Base-by-base conservation (phyloP, 2,113 vertebrate genomes). In the Podilymbus podiceps region DNA sequence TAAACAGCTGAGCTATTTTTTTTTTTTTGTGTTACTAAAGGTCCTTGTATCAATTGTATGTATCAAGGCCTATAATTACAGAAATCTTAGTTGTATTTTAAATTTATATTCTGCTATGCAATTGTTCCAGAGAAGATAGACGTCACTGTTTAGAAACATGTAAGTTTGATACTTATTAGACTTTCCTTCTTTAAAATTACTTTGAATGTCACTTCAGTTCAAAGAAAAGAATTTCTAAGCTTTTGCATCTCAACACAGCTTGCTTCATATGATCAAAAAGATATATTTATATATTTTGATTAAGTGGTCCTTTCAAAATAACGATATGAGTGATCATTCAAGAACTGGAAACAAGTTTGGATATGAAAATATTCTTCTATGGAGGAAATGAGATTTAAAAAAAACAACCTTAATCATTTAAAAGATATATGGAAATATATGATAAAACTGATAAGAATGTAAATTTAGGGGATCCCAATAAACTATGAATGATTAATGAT, bases 181-280 rank as follows among this genome's bases (percentile, higher is more conserved):
- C 50, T 86, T 79, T 50, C 5, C 20, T 55, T 62, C 46, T 88
- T 73, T 69, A 89, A 86, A 94, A 81, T 62, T 6, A 46, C 42
- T 94, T 93, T 85, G 73, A 94, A 79, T 85, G 60, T 77, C 46
- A 91, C 25, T 93, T 77, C 38, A 88, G 42, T 94, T 96, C 46
- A 95, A 83, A 93, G 62, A 76, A 90, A 89, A 64, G 0, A 78
- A 77, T 71, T 83, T 90, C 55, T 80, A 50, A 73, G 75, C 50
- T 88, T 88, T 95, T 80, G 47, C 31, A 50, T 90, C 88, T 93
- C 50, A 63, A 90, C 91, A 85, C 42, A 90, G 15, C 46, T 94
- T 93, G n/a, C 22, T 93, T 90, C 38, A 5, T 69, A 23, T 62
- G 85, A 95, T 93, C 92, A 93, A 85, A 95, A 79, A 55, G 30